Conservation (phyloP, 2,113 vertebrate genomes). For the Sinocyclocheilus grahami region DNA sequence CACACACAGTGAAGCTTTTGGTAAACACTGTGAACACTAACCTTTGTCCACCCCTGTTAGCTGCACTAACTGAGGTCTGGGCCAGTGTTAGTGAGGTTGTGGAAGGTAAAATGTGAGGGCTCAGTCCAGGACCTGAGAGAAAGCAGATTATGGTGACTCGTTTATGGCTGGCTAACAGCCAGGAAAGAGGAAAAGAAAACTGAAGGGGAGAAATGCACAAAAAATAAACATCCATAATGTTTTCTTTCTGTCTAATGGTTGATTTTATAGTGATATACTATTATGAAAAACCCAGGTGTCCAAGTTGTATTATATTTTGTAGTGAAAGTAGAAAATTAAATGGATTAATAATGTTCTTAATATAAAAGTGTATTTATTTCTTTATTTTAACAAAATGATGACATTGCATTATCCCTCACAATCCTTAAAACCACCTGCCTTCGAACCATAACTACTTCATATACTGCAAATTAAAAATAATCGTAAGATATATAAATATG, state of each 20-base stretch:
- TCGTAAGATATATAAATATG: not conserved
- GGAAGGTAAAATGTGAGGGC: not conserved
- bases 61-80: conserved; percentile 6
- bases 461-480: no score
- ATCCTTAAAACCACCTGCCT: not conserved
- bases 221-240: not conserved
- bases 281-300: not conserved
- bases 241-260: not conserved
- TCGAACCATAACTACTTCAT: not conserved
- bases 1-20: not conserved
- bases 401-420: not conserved
- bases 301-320: not conserved
- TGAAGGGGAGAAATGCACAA: not conserved
- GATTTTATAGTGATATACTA: not conserved
- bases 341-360: not conserved
- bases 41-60: not conserved
- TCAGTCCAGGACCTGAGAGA: not conserved
- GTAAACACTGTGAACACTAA: not conserved
- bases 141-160: not conserved
- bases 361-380: not conserved
- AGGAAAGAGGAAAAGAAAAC: not conserved
- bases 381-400: not conserved
- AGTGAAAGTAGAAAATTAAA: not conserved
- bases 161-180: not conserved
- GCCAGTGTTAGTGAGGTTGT: not conserved